These are phyloP conservation scores for Sesamia nonagrioides DNA, from an alignment of 1,140 invertebrate genomes.

Conservation along the genomic window DNA sequence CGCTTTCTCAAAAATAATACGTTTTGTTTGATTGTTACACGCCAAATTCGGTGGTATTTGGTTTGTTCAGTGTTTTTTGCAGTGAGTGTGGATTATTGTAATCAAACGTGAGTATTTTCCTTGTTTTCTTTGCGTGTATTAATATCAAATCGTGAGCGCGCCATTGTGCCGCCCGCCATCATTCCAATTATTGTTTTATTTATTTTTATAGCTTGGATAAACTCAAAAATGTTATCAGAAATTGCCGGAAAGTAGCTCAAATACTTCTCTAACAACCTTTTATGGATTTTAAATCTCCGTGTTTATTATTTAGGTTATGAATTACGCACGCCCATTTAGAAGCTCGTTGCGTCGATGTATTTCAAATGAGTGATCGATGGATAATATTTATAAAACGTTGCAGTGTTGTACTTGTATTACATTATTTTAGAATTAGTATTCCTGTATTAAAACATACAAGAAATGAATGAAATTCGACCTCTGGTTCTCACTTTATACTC, in stretches of 20 bases:
- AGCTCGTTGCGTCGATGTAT: constrained; percentile 14
- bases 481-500: not conserved
- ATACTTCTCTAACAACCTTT: not conserved
- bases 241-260: constrained; percentile 7
- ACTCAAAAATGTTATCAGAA: not conserved
- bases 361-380: not conserved
- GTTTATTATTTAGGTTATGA: constrained; percentile 25
- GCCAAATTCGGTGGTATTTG: constrained; percentile 58
- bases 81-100: constrained; percentile 59
- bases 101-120: constrained; percentile 67
- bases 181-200: constrained; percentile 69
- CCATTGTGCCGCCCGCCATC: constrained; percentile 84
- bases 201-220: constrained; percentile 38
- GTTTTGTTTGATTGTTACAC: constrained; percentile 65
- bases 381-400: constrained; percentile 21
- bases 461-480: constrained; percentile 24
- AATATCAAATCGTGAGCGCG: constrained; percentile 57
- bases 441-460: not conserved
- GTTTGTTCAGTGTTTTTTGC: constrained; percentile 59
- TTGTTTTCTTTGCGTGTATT: constrained; percentile 51
- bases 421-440: not conserved
- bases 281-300: not conserved
- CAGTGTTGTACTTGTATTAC: constrained; percentile 4
- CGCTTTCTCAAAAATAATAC: constrained; percentile 69
- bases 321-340: constrained; percentile 29